A percentile compares a stretch with the other conserved stretches of the same genome.
Evolutionary conservation across 2,113 vertebrate species (phyloP).

Genomic region (Regulus satrapa): DNA sequence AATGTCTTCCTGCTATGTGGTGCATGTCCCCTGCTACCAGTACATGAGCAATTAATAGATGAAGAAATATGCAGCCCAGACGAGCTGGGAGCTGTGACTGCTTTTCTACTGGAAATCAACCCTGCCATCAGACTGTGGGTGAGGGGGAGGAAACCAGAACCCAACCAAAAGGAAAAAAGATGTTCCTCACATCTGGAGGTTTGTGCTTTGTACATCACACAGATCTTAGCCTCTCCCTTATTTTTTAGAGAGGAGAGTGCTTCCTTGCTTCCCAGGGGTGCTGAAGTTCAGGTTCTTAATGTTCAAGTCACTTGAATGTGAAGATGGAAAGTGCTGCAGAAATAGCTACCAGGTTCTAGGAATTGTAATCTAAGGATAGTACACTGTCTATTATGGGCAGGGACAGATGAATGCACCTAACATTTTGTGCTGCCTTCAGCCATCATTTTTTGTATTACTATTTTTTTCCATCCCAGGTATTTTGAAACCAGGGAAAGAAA

Average conservation of each 20-base stretch:
- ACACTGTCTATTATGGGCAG: background rate
- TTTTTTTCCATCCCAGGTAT: background rate
- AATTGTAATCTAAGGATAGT: background rate
- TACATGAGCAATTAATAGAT: background rate
- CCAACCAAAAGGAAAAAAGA: background rate
- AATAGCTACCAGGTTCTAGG: background rate
- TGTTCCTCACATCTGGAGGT: background rate
- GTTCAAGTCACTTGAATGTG: background rate
- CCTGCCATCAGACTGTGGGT: background rate
- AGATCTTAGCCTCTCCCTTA: background rate
- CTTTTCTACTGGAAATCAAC: background rate
- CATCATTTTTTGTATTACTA: background rate
- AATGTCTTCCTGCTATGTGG: background rate
- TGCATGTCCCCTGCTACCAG: background rate
- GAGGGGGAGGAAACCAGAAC: background rate
- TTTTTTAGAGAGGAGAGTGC: background rate
- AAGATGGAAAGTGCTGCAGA: background rate
- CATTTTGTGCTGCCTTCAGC: background rate
- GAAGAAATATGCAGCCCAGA: background rate
- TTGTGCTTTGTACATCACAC: background rate
- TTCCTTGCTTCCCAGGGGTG: background rate
- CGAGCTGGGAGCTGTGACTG: background rate
- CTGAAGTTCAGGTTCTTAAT: background rate
- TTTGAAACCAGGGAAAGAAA: background rate
- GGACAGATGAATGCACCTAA: background rate